Evolutionary conservation across 92 coral and sea anemone genomes (phyloP), one percentile per base, ranked within the genome.

Genomic region (Pocillopora meandrina): DNA sequence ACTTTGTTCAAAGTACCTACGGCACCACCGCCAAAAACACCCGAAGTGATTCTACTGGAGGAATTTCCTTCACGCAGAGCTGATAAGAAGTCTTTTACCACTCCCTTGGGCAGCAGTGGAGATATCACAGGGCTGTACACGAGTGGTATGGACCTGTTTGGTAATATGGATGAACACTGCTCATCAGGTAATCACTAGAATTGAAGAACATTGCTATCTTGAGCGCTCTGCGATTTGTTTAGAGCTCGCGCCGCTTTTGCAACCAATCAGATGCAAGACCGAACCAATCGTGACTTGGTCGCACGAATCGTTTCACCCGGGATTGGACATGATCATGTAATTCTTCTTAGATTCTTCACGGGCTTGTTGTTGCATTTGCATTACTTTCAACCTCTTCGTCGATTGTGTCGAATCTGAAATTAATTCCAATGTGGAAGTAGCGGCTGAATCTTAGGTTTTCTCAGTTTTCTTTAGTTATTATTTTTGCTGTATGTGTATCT

Each of bases 61-160:
- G 79, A 72, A 10, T 73, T 65, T 21, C 65, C 80, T n/a, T 31
- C 79, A 36, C 72, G 55, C 10, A 56, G 21, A 19, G 11, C 74
- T 19, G 13, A 56, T 26, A 63, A 14, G 17, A 83, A 83, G 62
- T 73, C 86, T 83, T 83, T 62, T 33, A 63, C 14, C 13, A 83
- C 64, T 5, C 80, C 68, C 10, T 57, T 75, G 35, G 74, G 87
- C 18, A 35, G 70, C 72, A 82, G 90, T 16, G 81, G 63, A n/a
- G 81, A 80, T 26, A 47, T 75, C 18, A 61, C 82, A 34, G 71
- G 59, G 61, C 82, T 63, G 19, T 60, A 88, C 72, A 78, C 90
- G 17, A 90, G 95, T 60, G 79, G 83, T 78, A 61, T 91, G 76
- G 98, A 92, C 76, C 71, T 94, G 87, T 94, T 94, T 82, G 98